Evolutionary conservation across 2,888 invertebrate genomes (phyloP).

Genomic region (Epistrophella euchroma): DNA sequence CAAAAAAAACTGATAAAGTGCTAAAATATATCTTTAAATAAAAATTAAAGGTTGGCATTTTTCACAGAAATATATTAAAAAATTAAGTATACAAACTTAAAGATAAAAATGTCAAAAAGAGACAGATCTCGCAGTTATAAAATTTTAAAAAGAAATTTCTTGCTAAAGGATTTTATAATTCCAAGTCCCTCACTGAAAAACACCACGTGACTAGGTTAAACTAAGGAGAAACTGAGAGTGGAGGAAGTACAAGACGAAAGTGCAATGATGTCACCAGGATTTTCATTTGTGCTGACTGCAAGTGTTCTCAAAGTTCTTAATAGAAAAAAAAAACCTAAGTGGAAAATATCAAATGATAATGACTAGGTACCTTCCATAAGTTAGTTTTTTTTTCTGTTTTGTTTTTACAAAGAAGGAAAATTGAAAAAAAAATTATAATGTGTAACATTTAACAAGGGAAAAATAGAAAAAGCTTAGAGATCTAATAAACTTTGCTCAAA

Average conservation of each 20-base stretch:
- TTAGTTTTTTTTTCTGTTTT: background rate
- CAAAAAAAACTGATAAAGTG: no score
- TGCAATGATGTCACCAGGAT: constrained; percentile 48
- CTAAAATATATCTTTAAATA: no score
- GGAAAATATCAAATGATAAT: constrained; percentile 8
- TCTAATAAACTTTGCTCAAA: background rate
- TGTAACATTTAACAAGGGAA: background rate
- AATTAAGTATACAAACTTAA: no score
- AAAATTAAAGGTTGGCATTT: no score
- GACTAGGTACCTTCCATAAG: background rate
- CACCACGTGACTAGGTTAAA: constrained; percentile 22
- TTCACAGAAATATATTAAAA: no score
- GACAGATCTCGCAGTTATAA: no score
- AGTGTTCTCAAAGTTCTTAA: constrained; percentile 37
- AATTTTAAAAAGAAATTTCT: background rate
- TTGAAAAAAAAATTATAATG: background rate
- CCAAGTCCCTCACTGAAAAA: background rate
- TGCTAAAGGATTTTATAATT: no score
- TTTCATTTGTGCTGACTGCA: constrained; percentile 43
- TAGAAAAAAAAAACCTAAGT: background rate
- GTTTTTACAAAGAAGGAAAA: background rate
- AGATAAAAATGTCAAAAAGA: background rate
- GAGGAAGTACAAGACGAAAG: constrained; percentile 21
- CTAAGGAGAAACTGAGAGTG: constrained; percentile 8
- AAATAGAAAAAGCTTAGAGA: background rate